Percentiles rank a stretch among this genome's conserved stretches.
These are phyloP conservation scores for Ennomos quercinarius DNA, from an alignment of 2,888 invertebrate species.

Conservation along the genomic window DNA sequence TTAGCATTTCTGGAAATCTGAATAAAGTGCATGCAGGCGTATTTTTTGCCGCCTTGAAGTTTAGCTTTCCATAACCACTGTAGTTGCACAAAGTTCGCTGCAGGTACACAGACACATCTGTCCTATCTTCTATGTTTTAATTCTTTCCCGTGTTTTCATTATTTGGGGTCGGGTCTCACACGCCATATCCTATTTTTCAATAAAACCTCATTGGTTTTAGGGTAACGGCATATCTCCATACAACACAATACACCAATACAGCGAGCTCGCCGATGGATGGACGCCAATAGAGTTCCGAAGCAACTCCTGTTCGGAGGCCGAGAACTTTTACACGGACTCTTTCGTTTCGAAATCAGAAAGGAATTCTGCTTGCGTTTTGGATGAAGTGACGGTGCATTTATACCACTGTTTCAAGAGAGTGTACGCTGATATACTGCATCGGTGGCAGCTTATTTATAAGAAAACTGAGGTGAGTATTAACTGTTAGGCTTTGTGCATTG, in stretches of 20 bases:
- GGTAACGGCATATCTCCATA: constrained; percentile 92
- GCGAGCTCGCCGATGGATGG: constrained; percentile 92
- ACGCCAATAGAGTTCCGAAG: constrained; percentile 90
- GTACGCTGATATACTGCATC: constrained; percentile 95
- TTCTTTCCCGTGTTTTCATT: no score
- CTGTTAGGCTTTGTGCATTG: not conserved
- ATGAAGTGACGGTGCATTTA: constrained; percentile 79
- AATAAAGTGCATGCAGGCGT: no score
- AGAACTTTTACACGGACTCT: constrained; percentile 87
- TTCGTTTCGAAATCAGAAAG: constrained; percentile 67
- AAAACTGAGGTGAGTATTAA: constrained; percentile 88
- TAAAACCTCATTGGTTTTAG: constrained; percentile 58
- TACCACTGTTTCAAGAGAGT: constrained; percentile 94
- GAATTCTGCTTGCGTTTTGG: constrained; percentile 71
- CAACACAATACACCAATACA: constrained; percentile 92
- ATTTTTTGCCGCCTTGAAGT: no score
- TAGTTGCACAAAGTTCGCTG: no score
- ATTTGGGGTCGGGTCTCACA: no score
- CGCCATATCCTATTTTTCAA: no score
- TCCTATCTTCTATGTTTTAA: no score
- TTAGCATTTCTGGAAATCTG: no score
- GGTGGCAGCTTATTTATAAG: constrained; percentile 92
- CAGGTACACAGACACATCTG: no score
- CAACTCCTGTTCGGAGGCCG: constrained; percentile 94
- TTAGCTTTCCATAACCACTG: no score